Base-by-base conservation (phyloP, 1,140 invertebrate genomes). In the Aphis craccivora region DNA sequence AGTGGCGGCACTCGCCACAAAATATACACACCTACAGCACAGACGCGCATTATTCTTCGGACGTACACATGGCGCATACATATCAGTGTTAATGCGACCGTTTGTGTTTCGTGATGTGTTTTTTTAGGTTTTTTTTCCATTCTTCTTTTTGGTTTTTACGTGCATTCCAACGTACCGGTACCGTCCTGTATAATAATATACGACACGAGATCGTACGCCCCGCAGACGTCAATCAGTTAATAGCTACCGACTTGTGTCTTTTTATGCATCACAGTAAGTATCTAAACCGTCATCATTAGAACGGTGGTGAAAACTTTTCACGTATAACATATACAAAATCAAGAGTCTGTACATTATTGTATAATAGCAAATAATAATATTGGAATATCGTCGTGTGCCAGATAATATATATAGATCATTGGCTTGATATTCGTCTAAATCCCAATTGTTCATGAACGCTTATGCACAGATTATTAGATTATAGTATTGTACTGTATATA, bases 51-150 rank as follows among this genome's bases (percentile, higher is more conserved):
- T 89, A 89, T 89, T 89, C 51, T 89, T 55, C 48, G n/a, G n/a
- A 55, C 87, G 87, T 89, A 89, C 45, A n/a, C 87, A 53, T 7
- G n/a, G 45, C 45, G 45, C 86, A 23, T 51, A 89, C 51, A 86
- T 45, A 35, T 48, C 45, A 20, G 45, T 11, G 84, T 51, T 88
- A 88, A 88, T 88, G n/a, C 87, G 87, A 55, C 87, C 87, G n/a
- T 89, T 89, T 89, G 87, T 89, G 4, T 89, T 88, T 87, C 25
- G 43, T 87, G 3, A 51, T 51, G 11, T 51, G 11, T 51, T 51
- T 51, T 51, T 14, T 87, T 43, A 40, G 81, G 40, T 43, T 40
- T 86, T 87, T n/a, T 48, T n/a, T n/a, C 6, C 60, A n/a, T 67
- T 67, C n/a, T 76, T n/a, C 30, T 18, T 6, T 14, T 76, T 67